Conservation (phyloP, 2,888 invertebrate genomes). For the Drosophila anceps region DNA sequence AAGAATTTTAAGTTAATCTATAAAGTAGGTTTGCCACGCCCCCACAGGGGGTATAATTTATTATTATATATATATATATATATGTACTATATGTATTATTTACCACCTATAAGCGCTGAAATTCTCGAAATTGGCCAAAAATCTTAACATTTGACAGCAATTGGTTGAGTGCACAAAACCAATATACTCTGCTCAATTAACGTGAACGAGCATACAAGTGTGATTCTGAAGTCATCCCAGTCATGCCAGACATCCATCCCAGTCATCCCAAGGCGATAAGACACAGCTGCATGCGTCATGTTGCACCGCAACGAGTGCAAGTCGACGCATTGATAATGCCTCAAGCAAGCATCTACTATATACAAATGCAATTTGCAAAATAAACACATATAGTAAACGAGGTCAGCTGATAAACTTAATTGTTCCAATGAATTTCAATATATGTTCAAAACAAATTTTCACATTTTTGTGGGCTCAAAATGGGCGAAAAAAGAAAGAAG, state of each 20-base stretch:
- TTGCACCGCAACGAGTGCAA: conserved; percentile 11
- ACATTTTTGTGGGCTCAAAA: neutral
- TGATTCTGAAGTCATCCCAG: neutral
- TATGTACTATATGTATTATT: too few species aligned
- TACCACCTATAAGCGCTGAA: too few species aligned
- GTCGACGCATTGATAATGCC: neutral
- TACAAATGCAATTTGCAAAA: neutral
- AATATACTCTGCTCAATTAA: neutral
- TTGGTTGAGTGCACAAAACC: neutral
- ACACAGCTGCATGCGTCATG: conserved; percentile 31
- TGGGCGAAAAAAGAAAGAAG: too few species aligned
- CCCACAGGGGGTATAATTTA: too few species aligned
- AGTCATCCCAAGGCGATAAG: conserved; percentile 13
- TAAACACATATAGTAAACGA: conserved; percentile 8
- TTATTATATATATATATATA: too few species aligned
- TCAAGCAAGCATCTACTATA: neutral
- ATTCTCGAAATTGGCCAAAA: too few species aligned
- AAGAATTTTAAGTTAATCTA: too few species aligned
- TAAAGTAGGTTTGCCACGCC: too few species aligned
- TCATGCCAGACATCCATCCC: neutral
- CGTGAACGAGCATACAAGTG: too few species aligned
- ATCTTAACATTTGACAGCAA: neutral
- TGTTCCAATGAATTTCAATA: conserved; percentile 5
- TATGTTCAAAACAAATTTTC: conserved; percentile 4
- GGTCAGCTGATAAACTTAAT: conserved; percentile 28